Base-by-base conservation (phyloP, 1,140 invertebrate genomes). In the Meloidogyne exigua region DNA sequence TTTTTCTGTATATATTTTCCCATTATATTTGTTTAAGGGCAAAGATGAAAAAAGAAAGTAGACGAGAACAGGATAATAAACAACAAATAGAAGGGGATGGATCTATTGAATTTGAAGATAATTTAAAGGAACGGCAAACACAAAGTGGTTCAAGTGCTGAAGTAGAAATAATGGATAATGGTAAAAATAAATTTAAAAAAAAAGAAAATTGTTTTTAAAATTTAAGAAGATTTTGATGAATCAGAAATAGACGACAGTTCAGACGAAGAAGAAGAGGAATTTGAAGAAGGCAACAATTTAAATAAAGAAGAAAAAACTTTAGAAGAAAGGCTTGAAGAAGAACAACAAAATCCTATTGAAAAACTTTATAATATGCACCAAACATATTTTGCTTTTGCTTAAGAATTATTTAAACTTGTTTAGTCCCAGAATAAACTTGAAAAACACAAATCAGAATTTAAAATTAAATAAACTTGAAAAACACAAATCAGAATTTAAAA, bases 301-400 rank as follows among this genome's bases (percentile, higher is more conserved):
- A n/a, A 15, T 10, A 44, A 71, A 2, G 10, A 65, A 73, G 11
- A 28, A 63, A n/a, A 3, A 26, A 7, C 39, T 32, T 57, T 62
- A 73, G 18, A 39, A 21, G 21, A 65, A 36, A 49, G 39, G 9
- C 32, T 15, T 13, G 10, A 67, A 72, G 65, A 44, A 13, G 15
- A 39, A 7, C 74, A 68, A n/a, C 73, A 75, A 49, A 78, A 78
- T 25, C 79, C 79, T 15, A 80, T 80, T 18, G 79, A 80, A 28
- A 80, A 81, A 25, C 36, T 80, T 3, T 80, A 80, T 75, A 44
- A 74, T 64, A 80, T 80, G 79, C 77, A 79, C 1, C 62, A 80
- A 21, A 81, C 77, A 21, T 80, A 76, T 49, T 81, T 80, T 75
- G 18, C 42, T 81, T 68, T 81, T 25, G 70, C 49, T 23, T 81